Evolutionary conservation across 2,797 vertebrate genomes (phyloP), one percentile per base, ranked within the genome.

Genomic region (Anisognathus igniventris): DNA sequence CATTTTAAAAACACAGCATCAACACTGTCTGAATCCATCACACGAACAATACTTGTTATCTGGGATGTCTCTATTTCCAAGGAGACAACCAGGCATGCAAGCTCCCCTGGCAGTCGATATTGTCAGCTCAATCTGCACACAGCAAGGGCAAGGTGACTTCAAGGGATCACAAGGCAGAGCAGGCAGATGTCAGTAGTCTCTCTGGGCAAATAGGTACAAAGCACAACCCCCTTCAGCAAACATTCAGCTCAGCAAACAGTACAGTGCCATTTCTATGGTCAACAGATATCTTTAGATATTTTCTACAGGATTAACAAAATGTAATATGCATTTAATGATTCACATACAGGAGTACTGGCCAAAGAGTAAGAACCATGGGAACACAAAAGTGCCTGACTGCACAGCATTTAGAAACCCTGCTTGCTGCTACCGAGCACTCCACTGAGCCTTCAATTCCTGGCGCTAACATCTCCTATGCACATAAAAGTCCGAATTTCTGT

Each of bases 91-190:
- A 51, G 28, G 50, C 37, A 61, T 4, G n/a, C 27, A 45, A 84
- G 35, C 58, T 73, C 42, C n/a, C 47, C 10, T 0, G 0, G 33
- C 30, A 75, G 70, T 51, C 1, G 0, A 28, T 82, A 65, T 4
- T 4, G 0, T 17, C 14, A 28, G 37, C 31, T 70, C 60, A 22
- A 47, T 65, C 73, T 18, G 22, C 54, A 45, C 0, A 0, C 12
- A 58, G 39, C 25, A 57, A 48, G 35, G 68, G 47, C 33, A 81
- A 89, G 67, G 71, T 70, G 85, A 85, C 60, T 58, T 82, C 85
- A 91, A 82, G 74, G 78, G 79, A 57, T 37, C 78, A 44, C 44
- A 40, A 37, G n/a, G 84, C 68, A 86, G 44, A 70, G 60, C 51
- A 68, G 47, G 45, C 23, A 71, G 53, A 56, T 16, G 21, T 45